These are phyloP conservation scores for Octopus sinensis DNA, from an alignment of 1,140 invertebrate genomes.

Conservation along the genomic window DNA sequence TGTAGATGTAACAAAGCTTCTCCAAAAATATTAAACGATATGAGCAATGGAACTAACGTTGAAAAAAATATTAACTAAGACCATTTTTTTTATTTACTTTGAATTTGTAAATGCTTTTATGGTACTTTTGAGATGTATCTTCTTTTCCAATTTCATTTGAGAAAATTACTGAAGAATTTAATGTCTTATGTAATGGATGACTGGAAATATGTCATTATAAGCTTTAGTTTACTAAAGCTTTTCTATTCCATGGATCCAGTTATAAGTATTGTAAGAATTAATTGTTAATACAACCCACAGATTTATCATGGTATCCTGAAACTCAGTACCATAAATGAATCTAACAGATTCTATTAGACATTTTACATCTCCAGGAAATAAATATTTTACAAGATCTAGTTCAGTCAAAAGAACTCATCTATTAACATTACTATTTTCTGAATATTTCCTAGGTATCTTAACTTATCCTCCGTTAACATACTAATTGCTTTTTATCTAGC, in stretches of 20 bases:
- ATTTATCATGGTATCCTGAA: constrained; percentile 1
- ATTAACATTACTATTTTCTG: not conserved
- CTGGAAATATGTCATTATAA: constrained; percentile 2
- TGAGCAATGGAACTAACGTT: not conserved
- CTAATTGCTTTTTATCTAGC: not conserved
- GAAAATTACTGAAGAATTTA: not conserved
- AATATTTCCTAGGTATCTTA: not conserved
- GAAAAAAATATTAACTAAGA: not conserved
- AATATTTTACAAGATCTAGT: not conserved
- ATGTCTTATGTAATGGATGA: constrained; percentile 1
- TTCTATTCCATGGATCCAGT: not conserved
- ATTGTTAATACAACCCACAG: not conserved
- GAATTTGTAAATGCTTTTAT: constrained; percentile 1
- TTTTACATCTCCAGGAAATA: constrained; percentile 5
- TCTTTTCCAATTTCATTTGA: not conserved
- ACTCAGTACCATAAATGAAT: not conserved
- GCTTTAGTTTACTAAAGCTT: constrained; percentile 4
- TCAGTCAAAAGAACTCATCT: not conserved
- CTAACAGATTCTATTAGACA: constrained; percentile 1
- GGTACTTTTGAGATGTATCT: not conserved
- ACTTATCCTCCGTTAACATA: constrained; percentile 1
- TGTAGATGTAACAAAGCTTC: not conserved
- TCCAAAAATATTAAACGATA: not conserved
- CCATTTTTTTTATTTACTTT: not conserved
- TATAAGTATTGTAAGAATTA: not conserved